These are phyloP conservation scores for Enteromius paludinosus DNA, from an alignment of 2,797 vertebrate genomes.

Conservation along the genomic window DNA sequence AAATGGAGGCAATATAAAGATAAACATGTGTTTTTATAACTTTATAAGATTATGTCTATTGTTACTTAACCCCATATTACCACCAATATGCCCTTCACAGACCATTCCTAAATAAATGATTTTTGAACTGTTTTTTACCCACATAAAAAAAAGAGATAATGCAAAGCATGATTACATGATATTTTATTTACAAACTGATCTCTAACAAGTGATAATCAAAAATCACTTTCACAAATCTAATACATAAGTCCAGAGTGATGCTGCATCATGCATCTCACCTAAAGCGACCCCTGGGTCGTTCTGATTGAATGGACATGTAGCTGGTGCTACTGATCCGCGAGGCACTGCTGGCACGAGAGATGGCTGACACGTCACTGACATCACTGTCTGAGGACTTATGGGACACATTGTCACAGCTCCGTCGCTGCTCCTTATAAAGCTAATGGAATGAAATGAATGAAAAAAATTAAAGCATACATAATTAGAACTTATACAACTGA, in stretches of 20 bases:
- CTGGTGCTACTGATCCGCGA: constrained; percentile 99
- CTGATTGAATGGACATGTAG: constrained; percentile 99
- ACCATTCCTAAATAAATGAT: neutral
- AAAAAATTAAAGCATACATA: neutral
- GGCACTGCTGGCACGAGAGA: constrained; percentile 99
- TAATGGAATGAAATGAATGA: constrained; percentile 56
- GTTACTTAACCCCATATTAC: neutral
- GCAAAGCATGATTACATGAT: neutral
- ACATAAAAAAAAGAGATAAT: neutral
- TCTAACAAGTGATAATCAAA: neutral
- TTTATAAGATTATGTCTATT: neutral
- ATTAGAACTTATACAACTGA: neutral
- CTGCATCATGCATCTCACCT: constrained; percentile 78
- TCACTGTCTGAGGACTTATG: constrained; percentile 98
- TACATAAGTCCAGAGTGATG: neutral
- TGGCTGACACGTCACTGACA: constrained; percentile 97
- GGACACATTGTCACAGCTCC: constrained; percentile 96
- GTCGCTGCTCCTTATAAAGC: constrained; percentile 93
- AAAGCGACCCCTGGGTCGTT: constrained; percentile 91
- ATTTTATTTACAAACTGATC: neutral
- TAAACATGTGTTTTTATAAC: neutral
- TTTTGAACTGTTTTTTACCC: neutral
- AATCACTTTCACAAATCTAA: neutral
- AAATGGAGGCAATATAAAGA: neutral
- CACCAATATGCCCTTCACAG: neutral